These are phyloP conservation scores for Zaprionus tsacasi DNA, from an alignment of 1,140 invertebrate genomes.

Conservation along the genomic window DNA sequence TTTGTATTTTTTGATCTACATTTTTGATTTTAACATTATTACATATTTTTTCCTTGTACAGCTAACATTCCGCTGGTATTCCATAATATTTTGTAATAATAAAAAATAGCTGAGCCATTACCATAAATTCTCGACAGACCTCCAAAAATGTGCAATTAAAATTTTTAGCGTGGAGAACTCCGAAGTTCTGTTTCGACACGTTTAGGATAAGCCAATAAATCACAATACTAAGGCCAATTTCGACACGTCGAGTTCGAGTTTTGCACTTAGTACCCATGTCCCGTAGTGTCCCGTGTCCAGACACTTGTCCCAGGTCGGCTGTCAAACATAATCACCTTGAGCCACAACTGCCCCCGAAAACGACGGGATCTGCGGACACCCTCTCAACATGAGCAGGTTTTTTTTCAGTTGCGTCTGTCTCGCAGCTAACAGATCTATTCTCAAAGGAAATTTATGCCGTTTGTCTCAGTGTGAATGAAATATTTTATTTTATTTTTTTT, in stretches of 20 bases:
- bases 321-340: conserved; percentile 79
- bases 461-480: conserved; percentile 72
- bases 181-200: not conserved
- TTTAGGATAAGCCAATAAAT: conserved; percentile 31
- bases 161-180: not conserved
- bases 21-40: too few species aligned
- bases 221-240: conserved; percentile 41
- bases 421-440: conserved; percentile 62
- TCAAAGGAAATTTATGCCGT: conserved; percentile 78
- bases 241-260: conserved; percentile 16
- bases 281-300: conserved; percentile 53
- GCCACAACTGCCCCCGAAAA: conserved; percentile 33
- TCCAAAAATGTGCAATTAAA: conserved; percentile 13
- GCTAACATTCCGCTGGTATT: too few species aligned
- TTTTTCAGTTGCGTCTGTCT: conserved; percentile 45
- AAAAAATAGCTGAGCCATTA: not conserved
- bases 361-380: conserved; percentile 27
- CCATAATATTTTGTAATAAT: not conserved
- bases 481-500: conserved; percentile 70
- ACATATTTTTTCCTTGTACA: too few species aligned
- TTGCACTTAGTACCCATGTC: conserved; percentile 59
- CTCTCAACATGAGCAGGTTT: conserved; percentile 36
- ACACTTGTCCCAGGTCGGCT: conserved; percentile 70
- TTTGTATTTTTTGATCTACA: too few species aligned
- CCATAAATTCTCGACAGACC: not conserved